Evolutionary conservation across 2,888 invertebrate species (phyloP).

Genomic region (Calephelis perditalis): DNA sequence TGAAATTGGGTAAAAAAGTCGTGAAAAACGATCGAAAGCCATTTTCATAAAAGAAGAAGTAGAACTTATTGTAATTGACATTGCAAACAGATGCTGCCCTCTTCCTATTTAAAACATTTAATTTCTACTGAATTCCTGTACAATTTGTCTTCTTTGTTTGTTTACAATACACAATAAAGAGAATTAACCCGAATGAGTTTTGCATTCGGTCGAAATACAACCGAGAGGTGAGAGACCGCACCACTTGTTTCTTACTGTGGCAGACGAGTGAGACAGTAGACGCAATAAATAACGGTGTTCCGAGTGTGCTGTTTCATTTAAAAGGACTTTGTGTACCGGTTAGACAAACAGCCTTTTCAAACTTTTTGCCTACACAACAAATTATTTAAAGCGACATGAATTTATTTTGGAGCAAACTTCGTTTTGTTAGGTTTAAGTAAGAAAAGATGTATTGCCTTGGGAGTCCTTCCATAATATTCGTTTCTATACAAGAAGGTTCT

Average conservation of each 20-base stretch:
- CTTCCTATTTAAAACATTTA: too few species aligned
- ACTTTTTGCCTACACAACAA: conserved; percentile 25
- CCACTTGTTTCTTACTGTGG: conserved; percentile 1
- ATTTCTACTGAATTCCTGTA: too few species aligned
- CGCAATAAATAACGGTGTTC: conserved; percentile 10
- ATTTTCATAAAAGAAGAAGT: too few species aligned
- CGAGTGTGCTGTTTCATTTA: conserved; percentile 22
- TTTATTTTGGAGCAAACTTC: conserved; percentile 1
- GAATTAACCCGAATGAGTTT: too few species aligned
- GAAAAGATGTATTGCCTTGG: not conserved
- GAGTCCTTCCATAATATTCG: not conserved
- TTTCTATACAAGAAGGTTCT: not conserved
- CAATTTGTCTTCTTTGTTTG: too few species aligned
- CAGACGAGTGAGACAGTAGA: not conserved
- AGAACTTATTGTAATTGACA: too few species aligned
- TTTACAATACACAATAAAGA: too few species aligned
- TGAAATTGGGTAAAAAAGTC: too few species aligned
- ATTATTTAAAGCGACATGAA: conserved; percentile 25
- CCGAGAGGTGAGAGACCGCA: not conserved
- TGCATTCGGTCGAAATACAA: not conserved
- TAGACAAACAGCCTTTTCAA: conserved; percentile 28
- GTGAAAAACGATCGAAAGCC: too few species aligned
- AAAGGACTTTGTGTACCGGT: conserved; percentile 27
- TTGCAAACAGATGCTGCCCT: too few species aligned
- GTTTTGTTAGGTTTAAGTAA: conserved; percentile 7